A percentile compares a stretch with the other conserved stretches of the same genome.
Conservation (phyloP, 64 coral and sea anemone genomes). For the Cladopsammia gracilis region DNA sequence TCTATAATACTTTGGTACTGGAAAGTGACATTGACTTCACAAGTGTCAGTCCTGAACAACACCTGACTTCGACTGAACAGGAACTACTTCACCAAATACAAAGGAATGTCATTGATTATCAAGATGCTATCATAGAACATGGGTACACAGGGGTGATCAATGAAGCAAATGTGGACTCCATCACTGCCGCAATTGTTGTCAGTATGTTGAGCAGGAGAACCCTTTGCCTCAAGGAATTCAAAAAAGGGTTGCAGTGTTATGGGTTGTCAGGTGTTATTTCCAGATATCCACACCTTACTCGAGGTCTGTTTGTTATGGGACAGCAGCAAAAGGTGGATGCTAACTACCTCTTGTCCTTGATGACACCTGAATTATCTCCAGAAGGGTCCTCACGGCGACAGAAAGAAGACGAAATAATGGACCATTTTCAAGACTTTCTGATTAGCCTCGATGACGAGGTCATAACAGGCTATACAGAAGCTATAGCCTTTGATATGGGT, state of each 20-base stretch:
- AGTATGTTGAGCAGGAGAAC: constrained; percentile 27
- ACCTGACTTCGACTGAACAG: constrained; percentile 15
- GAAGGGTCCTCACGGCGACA: background rate
- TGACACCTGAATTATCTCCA: constrained; percentile 29
- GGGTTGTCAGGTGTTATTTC: constrained; percentile 11
- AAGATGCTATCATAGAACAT: too few species aligned
- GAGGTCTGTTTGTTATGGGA: constrained; percentile 15
- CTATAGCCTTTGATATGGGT: constrained; percentile 56
- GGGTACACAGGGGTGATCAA: constrained; percentile 3
- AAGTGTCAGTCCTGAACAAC: constrained; percentile 22
- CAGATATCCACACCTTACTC: background rate
- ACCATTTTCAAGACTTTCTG: constrained; percentile 42
- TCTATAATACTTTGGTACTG: constrained; percentile 27
- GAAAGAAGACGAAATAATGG: constrained; percentile 26
- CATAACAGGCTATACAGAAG: constrained; percentile 10
- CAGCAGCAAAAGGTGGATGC: constrained; percentile 22
- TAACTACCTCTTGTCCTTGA: constrained; percentile 61
- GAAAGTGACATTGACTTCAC: constrained; percentile 18
- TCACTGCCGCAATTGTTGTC: constrained; percentile 10
- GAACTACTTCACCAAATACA: background rate
- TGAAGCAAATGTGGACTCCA: background rate
- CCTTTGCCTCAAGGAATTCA: constrained; percentile 7
- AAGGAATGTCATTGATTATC: background rate
- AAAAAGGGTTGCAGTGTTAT: constrained; percentile 30
- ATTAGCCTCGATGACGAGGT: background rate